Percentiles rank a stretch among this genome's conserved stretches.
Evolutionary conservation across 2,797 vertebrate species (phyloP).

Genomic region (Anguilla marmorata): DNA sequence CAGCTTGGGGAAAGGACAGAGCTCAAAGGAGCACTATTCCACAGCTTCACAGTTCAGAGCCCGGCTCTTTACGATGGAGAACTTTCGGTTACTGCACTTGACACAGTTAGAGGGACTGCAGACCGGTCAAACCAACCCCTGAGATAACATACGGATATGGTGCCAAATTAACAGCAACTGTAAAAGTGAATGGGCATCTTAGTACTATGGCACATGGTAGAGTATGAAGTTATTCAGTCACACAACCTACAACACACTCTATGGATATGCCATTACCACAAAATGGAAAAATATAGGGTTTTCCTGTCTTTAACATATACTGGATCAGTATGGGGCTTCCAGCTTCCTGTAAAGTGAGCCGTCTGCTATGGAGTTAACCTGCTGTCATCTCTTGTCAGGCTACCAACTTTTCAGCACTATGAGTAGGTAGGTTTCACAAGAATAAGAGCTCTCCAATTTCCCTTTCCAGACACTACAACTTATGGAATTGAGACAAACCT

Average conservation of each 20-base stretch:
- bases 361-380: not conserved
- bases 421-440: not conserved
- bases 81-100: not conserved
- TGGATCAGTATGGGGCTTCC: not conserved
- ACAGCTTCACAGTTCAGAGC: not conserved
- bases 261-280: not conserved
- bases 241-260: not conserved
- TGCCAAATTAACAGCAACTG: not conserved
- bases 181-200: not conserved
- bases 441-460: not conserved
- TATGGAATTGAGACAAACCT: not conserved
- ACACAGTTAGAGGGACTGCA: not conserved
- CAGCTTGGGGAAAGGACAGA: constrained; percentile 18
- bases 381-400: too few relatives aligned
- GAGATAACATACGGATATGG: not conserved
- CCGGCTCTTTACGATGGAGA: not conserved
- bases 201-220: not conserved
- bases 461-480: not conserved
- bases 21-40: constrained; percentile 12
- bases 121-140: not conserved
- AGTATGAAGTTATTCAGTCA: not conserved
- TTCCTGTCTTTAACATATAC: not conserved
- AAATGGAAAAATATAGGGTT: not conserved
- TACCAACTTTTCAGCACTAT: not conserved
- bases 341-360: not conserved